A percentile compares a stretch with the other conserved stretches of the same genome.
Conservation (phyloP, 2,113 vertebrate genomes). For the Actenoides lindsayi region DNA sequence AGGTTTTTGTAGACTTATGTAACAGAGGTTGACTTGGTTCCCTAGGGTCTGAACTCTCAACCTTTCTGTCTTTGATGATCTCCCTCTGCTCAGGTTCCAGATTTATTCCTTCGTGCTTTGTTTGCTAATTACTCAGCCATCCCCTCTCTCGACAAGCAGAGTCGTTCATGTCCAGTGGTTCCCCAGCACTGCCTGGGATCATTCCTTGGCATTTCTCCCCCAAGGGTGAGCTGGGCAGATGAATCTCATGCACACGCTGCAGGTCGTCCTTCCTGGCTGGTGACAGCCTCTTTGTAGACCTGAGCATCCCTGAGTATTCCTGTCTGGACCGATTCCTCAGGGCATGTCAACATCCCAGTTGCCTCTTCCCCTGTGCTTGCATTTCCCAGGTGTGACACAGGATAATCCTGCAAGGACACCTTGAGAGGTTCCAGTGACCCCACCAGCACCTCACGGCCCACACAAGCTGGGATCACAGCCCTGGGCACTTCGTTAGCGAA, state of each 20-base stretch:
- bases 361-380: neutral
- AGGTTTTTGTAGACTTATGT: conserved; percentile 39
- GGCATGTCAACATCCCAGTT: rapidly evolving
- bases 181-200: neutral
- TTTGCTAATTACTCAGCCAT: neutral
- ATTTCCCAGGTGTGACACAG: rapidly evolving
- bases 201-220: neutral
- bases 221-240: neutral
- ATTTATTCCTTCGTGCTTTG: neutral
- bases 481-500: rapidly evolving
- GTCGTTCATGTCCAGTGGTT: neutral
- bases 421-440: rapidly evolving
- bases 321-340: neutral
- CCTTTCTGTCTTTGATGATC: neutral
- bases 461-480: neutral
- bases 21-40: neutral
- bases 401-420: neutral
- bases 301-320: neutral
- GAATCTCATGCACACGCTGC: neutral
- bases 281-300: neutral
- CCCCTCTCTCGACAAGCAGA: neutral
- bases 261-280: neutral
- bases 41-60: neutral
- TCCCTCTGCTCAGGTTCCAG: neutral
- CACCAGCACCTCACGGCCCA: neutral